Conservation (phyloP, 2,113 vertebrate species). For the Cavia aperea region DNA sequence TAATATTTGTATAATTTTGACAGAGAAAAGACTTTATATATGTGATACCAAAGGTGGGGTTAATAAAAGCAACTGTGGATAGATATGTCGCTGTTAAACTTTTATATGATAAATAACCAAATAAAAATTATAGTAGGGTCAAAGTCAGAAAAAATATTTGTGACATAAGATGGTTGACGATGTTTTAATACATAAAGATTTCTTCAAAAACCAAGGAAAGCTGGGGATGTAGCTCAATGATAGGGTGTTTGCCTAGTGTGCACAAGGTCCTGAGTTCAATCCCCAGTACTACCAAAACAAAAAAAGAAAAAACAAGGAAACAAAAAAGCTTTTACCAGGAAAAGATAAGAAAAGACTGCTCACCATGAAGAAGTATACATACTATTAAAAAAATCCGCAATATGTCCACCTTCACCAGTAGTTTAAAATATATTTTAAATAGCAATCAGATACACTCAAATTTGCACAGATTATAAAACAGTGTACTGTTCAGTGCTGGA, state of each 20-base stretch:
- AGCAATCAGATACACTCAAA: background rate
- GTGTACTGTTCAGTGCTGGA: background rate
- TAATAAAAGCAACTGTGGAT: background rate
- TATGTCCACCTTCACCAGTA: background rate
- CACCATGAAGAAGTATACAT: background rate
- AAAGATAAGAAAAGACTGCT: background rate
- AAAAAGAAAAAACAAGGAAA: background rate
- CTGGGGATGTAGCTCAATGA: too few species aligned
- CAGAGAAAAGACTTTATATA: background rate
- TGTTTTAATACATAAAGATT: background rate
- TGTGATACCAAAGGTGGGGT: background rate
- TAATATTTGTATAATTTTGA: background rate
- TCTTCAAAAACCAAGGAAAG: background rate
- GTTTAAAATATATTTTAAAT: background rate
- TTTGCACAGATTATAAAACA: background rate
- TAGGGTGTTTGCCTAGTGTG: too few species aligned
- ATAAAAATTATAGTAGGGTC: background rate
- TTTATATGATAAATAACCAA: background rate
- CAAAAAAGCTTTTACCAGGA: background rate
- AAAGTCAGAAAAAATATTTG: background rate
- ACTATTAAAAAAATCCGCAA: background rate
- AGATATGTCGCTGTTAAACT: background rate
- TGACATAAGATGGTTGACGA: background rate
- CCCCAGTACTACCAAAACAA: too few species aligned
- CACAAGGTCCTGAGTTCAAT: too few species aligned